These are phyloP conservation scores for Corydoras sp. DNA, from an alignment of 2,113 vertebrate genomes.

Conservation along the genomic window DNA sequence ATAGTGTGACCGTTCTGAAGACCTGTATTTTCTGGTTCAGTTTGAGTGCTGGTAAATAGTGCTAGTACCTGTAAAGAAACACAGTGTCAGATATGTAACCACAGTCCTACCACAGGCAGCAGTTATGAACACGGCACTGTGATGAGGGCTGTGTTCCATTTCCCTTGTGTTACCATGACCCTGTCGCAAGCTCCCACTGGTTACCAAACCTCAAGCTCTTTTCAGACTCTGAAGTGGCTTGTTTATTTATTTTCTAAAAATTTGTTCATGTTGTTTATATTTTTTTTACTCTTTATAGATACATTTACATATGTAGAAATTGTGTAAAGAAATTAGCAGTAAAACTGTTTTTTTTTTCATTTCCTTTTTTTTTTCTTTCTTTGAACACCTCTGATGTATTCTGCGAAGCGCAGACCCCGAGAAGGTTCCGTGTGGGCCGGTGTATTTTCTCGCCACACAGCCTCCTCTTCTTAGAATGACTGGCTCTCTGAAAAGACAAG, in stretches of 20 bases:
- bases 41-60: conserved; percentile 34
- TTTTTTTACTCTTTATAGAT: no score
- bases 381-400: conserved; percentile 14
- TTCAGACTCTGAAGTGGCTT: background rate
- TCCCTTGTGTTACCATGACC: conserved; percentile 22
- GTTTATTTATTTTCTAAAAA: background rate
- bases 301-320: no score
- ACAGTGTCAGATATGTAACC: conserved; percentile 23
- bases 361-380: background rate
- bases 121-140: background rate
- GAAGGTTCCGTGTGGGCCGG: background rate
- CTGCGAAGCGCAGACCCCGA: conserved; percentile 16
- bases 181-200: background rate
- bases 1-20: conserved; percentile 8
- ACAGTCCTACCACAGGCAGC: conserved; percentile 30
- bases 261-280: background rate
- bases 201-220: background rate
- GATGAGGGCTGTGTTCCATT: conserved; percentile 5
- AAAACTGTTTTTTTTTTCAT: background rate
- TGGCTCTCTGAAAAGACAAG: background rate
- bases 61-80: conserved; percentile 22
- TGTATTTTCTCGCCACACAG: background rate
- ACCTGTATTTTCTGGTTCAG: background rate
- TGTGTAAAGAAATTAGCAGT: background rate
- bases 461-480: conserved; percentile 22